Conservation (phyloP, 2,888 invertebrate genomes). For the Aleiodes testaceus region DNA sequence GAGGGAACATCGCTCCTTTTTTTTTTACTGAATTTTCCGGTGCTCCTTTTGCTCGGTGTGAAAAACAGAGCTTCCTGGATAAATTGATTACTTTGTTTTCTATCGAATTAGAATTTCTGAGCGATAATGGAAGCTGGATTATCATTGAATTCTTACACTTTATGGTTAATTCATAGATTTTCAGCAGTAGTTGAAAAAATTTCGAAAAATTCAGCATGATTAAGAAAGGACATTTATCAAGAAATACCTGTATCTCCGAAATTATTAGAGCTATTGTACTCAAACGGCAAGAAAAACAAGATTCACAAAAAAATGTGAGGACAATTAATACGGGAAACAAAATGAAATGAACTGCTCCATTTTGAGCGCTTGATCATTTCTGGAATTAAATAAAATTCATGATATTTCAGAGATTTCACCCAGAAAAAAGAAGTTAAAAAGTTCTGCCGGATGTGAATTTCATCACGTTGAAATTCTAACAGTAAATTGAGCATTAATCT, state of each 20-base stretch:
- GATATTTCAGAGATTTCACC: not conserved
- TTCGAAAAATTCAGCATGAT: not conserved
- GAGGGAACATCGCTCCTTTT: constrained; percentile 4
- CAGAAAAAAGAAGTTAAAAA: too few relatives aligned
- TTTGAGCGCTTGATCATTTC: not conserved
- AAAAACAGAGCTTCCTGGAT: not conserved
- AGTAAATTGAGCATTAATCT: too few relatives aligned
- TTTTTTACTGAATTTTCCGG: not conserved
- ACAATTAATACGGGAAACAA: too few relatives aligned
- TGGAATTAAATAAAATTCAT: not conserved
- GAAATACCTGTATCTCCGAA: not conserved
- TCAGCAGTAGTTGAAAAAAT: not conserved
- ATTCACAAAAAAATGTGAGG: too few relatives aligned
- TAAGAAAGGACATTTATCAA: too few relatives aligned
- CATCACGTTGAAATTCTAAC: too few relatives aligned
- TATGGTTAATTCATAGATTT: not conserved
- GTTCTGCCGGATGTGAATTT: too few relatives aligned
- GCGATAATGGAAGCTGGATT: too few relatives aligned
- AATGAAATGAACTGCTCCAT: not conserved
- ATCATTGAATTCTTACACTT: not conserved
- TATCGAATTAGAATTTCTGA: too few relatives aligned
- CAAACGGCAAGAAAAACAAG: too few relatives aligned
- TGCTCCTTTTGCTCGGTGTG: not conserved
- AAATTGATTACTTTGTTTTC: not conserved
- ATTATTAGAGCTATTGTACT: not conserved